Evolutionary conservation across 2,888 invertebrate species (phyloP), one percentile per base, ranked within the genome.

Genomic region (Dryocosmus kuriphilus): DNA sequence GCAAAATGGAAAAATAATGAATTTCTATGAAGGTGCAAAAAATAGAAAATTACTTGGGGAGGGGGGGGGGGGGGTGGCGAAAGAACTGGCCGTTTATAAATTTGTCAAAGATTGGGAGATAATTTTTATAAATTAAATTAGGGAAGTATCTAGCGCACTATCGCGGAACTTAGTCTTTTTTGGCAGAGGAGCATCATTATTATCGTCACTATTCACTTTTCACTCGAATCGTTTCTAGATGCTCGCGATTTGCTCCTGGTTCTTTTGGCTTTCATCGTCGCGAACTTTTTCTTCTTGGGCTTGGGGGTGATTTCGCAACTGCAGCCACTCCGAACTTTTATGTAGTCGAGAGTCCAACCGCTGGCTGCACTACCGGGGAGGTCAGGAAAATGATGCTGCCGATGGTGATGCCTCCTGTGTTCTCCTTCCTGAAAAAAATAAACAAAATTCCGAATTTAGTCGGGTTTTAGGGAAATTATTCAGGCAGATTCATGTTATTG

Each of bases 281-380:
- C 80, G 55, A 83, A 78, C 76, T 89, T 89, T 79, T 93, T 93
- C 85, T 92, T 92, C 88, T 93, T 94, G 81, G 93, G 92, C 86
- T 92, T 92, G 57, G 95, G 94, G 87, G 92, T 93, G 81, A 97
- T 94, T 90, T 96, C 95, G 92, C 97, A 97, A 88, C 96, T 95
- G 92, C 97, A 97, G 57, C 97, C 97, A 85, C 96, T 96, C 79
- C 97, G 94, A 81, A 97, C 95, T 86, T 94, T 93, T 86, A 97
- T 96, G 92, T 97, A 96, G 92, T 97, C 97, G 92, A 97, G 93
- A 81, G 95, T 94, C 95, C 96, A 97, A 73, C 89, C 84, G 77
- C 87, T 77, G 82, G 85, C 82, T 35, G 82, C 93, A 6, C 93
- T 92, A 1, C 93, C 93, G 1, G 94, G 93, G 83, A 94, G 91